Percentiles rank a stretch among this genome's conserved stretches.
These are phyloP conservation scores for Thaleichthys pacificus DNA, from an alignment of 2,797 vertebrate species.

Conservation along the genomic window DNA sequence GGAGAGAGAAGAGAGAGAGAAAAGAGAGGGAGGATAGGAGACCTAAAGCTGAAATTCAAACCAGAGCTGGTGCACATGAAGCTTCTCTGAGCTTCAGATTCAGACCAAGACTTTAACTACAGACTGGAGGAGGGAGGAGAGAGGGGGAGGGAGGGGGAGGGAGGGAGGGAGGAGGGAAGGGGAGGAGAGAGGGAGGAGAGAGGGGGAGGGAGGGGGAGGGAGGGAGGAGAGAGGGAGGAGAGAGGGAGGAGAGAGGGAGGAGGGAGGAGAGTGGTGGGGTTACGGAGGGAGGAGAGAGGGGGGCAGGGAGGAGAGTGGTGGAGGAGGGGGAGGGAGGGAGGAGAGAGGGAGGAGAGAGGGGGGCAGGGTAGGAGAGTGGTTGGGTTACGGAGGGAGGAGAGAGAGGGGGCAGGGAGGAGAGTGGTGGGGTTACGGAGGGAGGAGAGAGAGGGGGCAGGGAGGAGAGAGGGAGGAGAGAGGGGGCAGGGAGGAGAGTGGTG, in stretches of 20 bases:
- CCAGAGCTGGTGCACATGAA: background rate
- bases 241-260: too few species aligned
- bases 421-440: conserved; percentile 45
- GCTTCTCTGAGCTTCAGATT: background rate
- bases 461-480: conserved; percentile 12
- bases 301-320: conserved; percentile 36
- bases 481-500: conserved; percentile 27
- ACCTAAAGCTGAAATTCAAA: background rate
- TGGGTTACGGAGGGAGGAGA: conserved; percentile 58
- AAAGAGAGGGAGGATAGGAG: background rate
- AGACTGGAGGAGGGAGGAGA: background rate
- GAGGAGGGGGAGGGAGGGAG: too few species aligned
- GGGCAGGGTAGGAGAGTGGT: conserved; percentile 36
- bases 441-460: background rate
- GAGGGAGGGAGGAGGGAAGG: conserved; percentile 14
- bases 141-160: conserved; percentile 25
- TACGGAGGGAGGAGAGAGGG: conserved; percentile 58
- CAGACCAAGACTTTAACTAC: background rate
- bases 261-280: conserved; percentile 45
- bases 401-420: too few species aligned
- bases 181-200: conserved; percentile 14
- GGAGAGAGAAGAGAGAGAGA: background rate
- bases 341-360: conserved; percentile 33
- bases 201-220: background rate
- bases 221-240: conserved; percentile 50